phyloP scores from a whole-genome alignment of 2,113 vertebrate genomes.

The Ictidomys tridecemlineatus region DNA sequence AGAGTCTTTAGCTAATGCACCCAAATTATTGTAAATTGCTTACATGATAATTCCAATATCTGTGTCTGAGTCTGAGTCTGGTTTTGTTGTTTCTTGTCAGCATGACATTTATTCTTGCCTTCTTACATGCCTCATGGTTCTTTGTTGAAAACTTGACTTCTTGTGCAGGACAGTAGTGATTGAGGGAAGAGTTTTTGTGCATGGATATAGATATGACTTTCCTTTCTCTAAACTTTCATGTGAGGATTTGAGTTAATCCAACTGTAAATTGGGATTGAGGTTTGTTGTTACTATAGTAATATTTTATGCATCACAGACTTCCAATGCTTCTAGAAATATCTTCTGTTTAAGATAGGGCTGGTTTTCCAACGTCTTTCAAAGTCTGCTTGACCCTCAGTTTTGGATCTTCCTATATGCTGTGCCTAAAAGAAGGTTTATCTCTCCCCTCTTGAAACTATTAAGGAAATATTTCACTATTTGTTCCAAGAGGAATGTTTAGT shows the following conservation, averaged over 20 bases:
- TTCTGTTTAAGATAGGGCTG: not conserved
- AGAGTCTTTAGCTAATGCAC: too few species aligned
- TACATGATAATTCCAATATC: too few species aligned
- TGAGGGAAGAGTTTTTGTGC: too few species aligned
- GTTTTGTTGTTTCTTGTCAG: too few species aligned
- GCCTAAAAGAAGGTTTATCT: not conserved
- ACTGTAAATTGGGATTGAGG: not conserved
- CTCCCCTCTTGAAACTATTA: not conserved
- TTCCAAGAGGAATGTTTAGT: not conserved
- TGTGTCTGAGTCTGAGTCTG: too few species aligned
- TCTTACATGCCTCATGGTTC: too few species aligned
- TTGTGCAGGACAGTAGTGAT: too few species aligned
- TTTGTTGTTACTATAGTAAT: not conserved
- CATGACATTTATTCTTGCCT: too few species aligned
- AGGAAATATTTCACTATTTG: not conserved
- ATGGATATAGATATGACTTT: not conserved
- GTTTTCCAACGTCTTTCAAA: not conserved
- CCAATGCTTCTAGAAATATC: not conserved
- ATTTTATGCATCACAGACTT: not conserved
- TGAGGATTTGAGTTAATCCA: not conserved
- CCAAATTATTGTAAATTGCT: too few species aligned
- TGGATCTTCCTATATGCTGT: not conserved
- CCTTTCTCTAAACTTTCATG: not conserved
- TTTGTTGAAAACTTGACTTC: too few species aligned
- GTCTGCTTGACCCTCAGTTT: not conserved